Evolutionary conservation across 2,888 invertebrate genomes (phyloP).

Genomic region (Eurytoma adleriae): DNA sequence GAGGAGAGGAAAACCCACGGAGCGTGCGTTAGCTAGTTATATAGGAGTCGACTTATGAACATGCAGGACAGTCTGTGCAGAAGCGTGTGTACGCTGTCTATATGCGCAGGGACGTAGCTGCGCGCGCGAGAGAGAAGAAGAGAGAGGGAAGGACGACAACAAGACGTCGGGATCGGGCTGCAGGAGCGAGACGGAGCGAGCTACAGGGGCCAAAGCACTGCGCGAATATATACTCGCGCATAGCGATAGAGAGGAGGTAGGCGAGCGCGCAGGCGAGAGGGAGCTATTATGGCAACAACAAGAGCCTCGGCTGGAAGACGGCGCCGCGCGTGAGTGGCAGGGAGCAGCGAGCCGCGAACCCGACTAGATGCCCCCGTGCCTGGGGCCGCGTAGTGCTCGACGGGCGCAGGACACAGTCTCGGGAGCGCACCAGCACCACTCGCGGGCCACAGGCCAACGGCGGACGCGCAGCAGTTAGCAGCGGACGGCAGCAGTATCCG

Average conservation of each 20-base stretch:
- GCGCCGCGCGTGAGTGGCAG: neutral
- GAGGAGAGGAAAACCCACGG: neutral
- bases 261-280: neutral
- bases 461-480: neutral
- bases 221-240: no score
- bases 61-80: no score
- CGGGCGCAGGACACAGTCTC: constrained; percentile 60
- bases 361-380: constrained; percentile 69
- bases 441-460: neutral
- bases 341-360: neutral
- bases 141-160: neutral
- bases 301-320: constrained; percentile 16
- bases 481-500: neutral
- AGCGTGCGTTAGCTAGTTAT: neutral
- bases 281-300: constrained; percentile 50
- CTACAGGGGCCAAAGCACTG: neutral
- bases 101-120: neutral
- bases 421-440: constrained; percentile 45
- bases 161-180: neutral
- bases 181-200: constrained; percentile 12
- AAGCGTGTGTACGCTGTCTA: neutral
- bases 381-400: constrained; percentile 61
- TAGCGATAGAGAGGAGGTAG: constrained; percentile 6
- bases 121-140: neutral
- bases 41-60: neutral